Percentiles rank a stretch among this genome's conserved stretches.
These are phyloP conservation scores for Drosophila lacertosa DNA, from an alignment of 1,140 invertebrate genomes.

Conservation along the genomic window DNA sequence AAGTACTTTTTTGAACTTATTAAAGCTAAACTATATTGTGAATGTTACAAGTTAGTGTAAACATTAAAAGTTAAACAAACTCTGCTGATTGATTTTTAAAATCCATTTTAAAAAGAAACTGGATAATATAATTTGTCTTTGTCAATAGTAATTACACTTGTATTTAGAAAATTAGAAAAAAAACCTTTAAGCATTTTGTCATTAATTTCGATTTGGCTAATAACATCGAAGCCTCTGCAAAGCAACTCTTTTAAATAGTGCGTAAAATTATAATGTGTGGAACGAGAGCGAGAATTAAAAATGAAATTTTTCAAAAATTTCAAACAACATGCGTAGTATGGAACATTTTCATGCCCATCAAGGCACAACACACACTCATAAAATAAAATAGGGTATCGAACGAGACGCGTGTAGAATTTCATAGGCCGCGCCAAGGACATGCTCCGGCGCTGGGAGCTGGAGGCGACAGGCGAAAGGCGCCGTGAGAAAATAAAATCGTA, in stretches of 20 bases:
- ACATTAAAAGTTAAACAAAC: too few species aligned
- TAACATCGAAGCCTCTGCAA: conserved; percentile 4
- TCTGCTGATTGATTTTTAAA: too few species aligned
- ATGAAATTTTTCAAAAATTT: conserved; percentile 50
- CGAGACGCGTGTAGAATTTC: conserved; percentile 73
- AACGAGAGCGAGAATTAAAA: conserved; percentile 39
- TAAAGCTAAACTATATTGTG: too few species aligned
- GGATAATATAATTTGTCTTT: too few species aligned
- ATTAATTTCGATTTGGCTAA: conserved; percentile 25
- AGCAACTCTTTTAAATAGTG: conserved; percentile 39
- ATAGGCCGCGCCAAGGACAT: conserved; percentile 45
- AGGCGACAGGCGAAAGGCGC: conserved; percentile 12
- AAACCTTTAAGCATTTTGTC: not conserved
- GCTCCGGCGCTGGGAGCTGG: conserved; percentile 21
- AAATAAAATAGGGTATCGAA: conserved; percentile 50
- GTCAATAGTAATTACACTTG: not conserved
- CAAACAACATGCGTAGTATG: conserved; percentile 45
- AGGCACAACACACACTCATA: too few species aligned
- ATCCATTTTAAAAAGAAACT: too few species aligned
- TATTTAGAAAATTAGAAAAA: too few species aligned
- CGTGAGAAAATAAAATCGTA: conserved; percentile 60
- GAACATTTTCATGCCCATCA: conserved; percentile 56
- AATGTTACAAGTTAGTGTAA: too few species aligned
- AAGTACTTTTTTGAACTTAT: too few species aligned
- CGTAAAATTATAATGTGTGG: conserved; percentile 45